Percentiles rank a stretch among this genome's conserved stretches.
These are phyloP conservation scores for Streptopelia turtur DNA, from an alignment of 2,797 vertebrate species.

Conservation along the genomic window DNA sequence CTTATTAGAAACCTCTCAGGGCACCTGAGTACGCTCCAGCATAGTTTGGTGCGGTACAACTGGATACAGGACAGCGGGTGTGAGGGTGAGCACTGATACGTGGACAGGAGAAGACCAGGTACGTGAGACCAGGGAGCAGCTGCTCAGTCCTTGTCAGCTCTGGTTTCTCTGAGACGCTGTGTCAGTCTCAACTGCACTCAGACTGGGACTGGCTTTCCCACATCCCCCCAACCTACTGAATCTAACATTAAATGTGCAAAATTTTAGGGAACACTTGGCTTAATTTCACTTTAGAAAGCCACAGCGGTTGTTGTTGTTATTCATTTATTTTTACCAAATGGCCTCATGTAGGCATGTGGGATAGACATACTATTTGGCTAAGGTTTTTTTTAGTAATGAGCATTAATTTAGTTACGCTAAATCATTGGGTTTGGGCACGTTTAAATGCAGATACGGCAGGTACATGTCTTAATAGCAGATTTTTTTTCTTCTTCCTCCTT, in stretches of 20 bases:
- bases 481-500: not conserved
- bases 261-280: not conserved
- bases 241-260: not conserved
- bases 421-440: not conserved
- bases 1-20: rapidly evolving
- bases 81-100: not conserved
- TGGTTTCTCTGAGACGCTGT: not conserved
- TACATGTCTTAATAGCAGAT: rapidly evolving
- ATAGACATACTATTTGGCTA: not conserved
- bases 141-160: not conserved
- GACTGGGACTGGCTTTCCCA: not conserved
- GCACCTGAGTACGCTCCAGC: rapidly evolving
- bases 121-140: not conserved
- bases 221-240: rapidly evolving
- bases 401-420: not conserved
- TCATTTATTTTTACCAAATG: not conserved
- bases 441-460: not conserved
- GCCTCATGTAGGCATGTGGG: not conserved
- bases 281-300: not conserved
- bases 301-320: not conserved
- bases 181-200: not conserved
- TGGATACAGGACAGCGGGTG: not conserved
- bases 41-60: rapidly evolving
- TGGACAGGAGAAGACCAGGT: not conserved
- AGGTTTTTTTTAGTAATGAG: not conserved